Percentiles rank a stretch among this genome's conserved stretches.
phyloP scores from a whole-genome alignment of 2,797 vertebrate species.

The Chaunax sp. region DNA sequence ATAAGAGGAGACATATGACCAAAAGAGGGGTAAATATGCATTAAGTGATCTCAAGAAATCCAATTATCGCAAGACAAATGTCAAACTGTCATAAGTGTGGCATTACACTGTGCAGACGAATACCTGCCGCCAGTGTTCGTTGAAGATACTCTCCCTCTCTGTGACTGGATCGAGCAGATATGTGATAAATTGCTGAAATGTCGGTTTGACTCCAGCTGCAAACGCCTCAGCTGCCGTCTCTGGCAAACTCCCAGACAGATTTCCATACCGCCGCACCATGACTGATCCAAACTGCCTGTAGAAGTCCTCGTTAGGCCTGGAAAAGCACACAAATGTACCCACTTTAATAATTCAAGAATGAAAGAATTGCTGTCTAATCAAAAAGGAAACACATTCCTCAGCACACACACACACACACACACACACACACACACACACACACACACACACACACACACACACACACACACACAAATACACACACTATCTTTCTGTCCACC shows the following conservation, averaged over 20 bases:
- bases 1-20: no score
- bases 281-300: conserved; percentile 87
- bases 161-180: conserved; percentile 92
- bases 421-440: not conserved
- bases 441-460: not conserved
- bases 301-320: conserved; percentile 89
- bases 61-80: no score
- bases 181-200: conserved; percentile 91
- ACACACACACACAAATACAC: not conserved
- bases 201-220: conserved; percentile 84
- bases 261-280: conserved; percentile 88
- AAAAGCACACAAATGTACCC: conserved; percentile 20
- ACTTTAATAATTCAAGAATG: conserved; percentile 9
- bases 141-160: conserved; percentile 86
- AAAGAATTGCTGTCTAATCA: conserved; percentile 14
- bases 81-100: not conserved
- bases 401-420: not conserved
- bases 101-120: conserved; percentile 4
- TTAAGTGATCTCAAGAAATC: no score
- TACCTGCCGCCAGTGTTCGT: conserved; percentile 94
- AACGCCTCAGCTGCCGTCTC: conserved; percentile 86
- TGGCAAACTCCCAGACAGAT: conserved; percentile 82
- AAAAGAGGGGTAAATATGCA: no score
- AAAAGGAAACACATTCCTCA: conserved; percentile 5
- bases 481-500: no score